Conservation (phyloP, 2,888 invertebrate species). For the Lasioglossum leucozonium region DNA sequence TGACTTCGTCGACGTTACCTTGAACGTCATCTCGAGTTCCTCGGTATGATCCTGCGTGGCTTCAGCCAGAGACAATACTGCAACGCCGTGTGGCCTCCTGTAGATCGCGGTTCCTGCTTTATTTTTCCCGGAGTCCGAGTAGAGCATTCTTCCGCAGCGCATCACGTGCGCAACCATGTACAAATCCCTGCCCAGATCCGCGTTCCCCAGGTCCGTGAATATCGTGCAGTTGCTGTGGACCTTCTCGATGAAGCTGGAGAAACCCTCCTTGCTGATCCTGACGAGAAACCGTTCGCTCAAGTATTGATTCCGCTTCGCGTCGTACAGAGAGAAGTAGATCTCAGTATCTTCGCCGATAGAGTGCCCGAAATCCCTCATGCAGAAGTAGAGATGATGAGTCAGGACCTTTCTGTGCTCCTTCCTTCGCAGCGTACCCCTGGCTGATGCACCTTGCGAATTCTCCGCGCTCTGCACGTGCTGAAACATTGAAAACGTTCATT, state of each 20-base stretch:
- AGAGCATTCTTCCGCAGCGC: constrained; percentile 94
- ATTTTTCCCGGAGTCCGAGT: constrained; percentile 86
- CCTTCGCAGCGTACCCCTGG: constrained; percentile 86
- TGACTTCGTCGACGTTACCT: constrained; percentile 84
- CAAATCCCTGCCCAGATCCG: constrained; percentile 93
- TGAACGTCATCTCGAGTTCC: constrained; percentile 92
- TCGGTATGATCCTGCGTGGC: constrained; percentile 88
- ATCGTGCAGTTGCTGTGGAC: constrained; percentile 95
- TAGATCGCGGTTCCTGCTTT: constrained; percentile 86
- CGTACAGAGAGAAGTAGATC: constrained; percentile 94
- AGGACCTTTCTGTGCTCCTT: constrained; percentile 87
- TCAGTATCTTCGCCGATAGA: constrained; percentile 95
- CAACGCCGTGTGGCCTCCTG: constrained; percentile 94
- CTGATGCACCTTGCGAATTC: constrained; percentile 85
- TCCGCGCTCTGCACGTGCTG: constrained; percentile 87
- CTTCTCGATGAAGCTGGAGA: constrained; percentile 95
- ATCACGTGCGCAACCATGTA: constrained; percentile 96
- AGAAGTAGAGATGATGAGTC: constrained; percentile 93
- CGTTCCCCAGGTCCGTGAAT: constrained; percentile 93
- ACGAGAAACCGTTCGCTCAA: constrained; percentile 96
- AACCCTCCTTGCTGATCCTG: constrained; percentile 94
- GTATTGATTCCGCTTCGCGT: constrained; percentile 91
- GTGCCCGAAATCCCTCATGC: constrained; percentile 94
- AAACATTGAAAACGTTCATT: neutral
- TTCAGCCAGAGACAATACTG: constrained; percentile 91